Conservation (phyloP, 2,797 vertebrate species). For the Danio kyathit region DNA sequence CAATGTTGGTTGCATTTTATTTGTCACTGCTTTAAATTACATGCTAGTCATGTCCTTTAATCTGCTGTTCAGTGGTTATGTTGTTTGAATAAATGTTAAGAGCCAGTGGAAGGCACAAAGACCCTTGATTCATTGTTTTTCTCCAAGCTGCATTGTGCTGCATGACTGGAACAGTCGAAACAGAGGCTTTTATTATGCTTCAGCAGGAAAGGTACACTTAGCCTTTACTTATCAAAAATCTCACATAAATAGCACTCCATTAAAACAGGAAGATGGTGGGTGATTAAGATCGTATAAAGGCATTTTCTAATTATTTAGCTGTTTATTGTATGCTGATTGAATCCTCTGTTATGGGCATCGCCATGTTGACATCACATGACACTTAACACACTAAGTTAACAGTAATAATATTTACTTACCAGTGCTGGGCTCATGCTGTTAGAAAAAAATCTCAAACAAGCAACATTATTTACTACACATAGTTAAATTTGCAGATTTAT, state of each 20-base stretch:
- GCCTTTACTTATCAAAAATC: too few relatives aligned
- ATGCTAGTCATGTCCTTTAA: slow-evolving; percentile 46
- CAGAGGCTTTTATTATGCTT: not conserved
- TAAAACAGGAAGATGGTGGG: not conserved
- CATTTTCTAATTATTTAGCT: not conserved
- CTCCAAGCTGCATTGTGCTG: slow-evolving; percentile 33
- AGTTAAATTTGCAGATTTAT: too few relatives aligned
- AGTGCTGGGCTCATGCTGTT: not conserved
- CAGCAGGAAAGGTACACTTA: not conserved
- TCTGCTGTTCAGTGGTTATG: slow-evolving; percentile 47
- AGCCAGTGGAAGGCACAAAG: slow-evolving; percentile 53
- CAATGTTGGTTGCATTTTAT: slow-evolving; percentile 41
- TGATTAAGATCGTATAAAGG: not conserved
- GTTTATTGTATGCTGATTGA: not conserved
- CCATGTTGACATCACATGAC: slow-evolving; percentile 4
- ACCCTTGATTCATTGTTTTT: slow-evolving; percentile 45
- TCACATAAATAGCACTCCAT: not conserved
- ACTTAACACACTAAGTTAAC: not conserved
- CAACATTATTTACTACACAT: too few relatives aligned
- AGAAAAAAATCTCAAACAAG: not conserved
- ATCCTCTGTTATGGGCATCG: not conserved
- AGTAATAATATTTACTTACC: not conserved
- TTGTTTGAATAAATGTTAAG: slow-evolving; percentile 75
- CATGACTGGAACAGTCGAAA: not conserved
- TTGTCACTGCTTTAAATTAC: slow-evolving; percentile 49